phyloP scores from a whole-genome alignment of 2,888 invertebrate genomes.

The Alsophila aescularia region DNA sequence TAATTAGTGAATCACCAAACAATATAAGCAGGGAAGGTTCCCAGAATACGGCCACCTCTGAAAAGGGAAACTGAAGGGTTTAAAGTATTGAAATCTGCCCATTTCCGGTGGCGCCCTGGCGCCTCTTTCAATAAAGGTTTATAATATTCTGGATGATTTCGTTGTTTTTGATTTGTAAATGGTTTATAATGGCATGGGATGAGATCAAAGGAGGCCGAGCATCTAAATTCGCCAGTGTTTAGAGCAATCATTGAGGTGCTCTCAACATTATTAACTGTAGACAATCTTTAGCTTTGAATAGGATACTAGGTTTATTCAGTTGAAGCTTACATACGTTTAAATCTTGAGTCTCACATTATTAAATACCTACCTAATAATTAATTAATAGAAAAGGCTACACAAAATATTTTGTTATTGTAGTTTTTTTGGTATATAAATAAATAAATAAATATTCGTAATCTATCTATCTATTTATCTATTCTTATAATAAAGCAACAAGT shows the following conservation, averaged over 20 bases:
- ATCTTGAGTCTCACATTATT: too few relatives aligned
- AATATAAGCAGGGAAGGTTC: conserved; percentile 26
- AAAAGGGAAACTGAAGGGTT: conserved; percentile 47
- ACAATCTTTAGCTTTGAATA: too few relatives aligned
- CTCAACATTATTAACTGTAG: background rate
- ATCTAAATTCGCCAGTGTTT: background rate
- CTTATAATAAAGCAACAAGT: too few relatives aligned
- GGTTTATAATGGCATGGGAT: background rate
- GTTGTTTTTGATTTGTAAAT: conserved; percentile 7
- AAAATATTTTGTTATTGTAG: too few relatives aligned
- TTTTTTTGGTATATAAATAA: too few relatives aligned
- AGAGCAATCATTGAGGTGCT: background rate
- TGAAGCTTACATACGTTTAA: too few relatives aligned
- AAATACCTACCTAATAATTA: too few relatives aligned
- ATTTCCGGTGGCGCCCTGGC: conserved; percentile 75
- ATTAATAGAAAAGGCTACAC: too few relatives aligned
- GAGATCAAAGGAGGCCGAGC: conserved; percentile 21
- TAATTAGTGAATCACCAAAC: conserved; percentile 31
- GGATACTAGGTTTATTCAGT: too few relatives aligned
- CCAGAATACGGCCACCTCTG: conserved; percentile 44
- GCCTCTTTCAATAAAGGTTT: conserved; percentile 45
- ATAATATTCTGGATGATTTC: background rate
- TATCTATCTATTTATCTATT: too few relatives aligned
- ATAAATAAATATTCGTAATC: too few relatives aligned
- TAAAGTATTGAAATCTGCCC: conserved; percentile 51